Conservation (phyloP, 2,113 vertebrate species). For the Scomber scombrus region DNA sequence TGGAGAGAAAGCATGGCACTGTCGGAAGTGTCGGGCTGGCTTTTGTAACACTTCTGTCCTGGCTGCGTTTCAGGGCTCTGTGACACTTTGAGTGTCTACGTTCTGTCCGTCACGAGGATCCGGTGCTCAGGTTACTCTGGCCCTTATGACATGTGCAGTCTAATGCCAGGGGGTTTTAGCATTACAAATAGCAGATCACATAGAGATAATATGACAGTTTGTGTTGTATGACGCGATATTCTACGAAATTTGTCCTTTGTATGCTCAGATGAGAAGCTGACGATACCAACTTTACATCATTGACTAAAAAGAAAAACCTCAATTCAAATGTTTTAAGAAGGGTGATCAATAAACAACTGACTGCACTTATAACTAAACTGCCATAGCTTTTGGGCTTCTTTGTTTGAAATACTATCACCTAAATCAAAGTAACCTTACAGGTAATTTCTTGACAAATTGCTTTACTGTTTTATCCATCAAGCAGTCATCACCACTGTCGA, state of each 20-base stretch:
- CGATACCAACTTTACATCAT: neutral
- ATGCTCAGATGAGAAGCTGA: constrained; percentile 13
- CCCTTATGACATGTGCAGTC: neutral
- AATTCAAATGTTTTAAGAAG: no score
- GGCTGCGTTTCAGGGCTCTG: constrained; percentile 23
- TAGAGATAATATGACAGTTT: constrained; percentile 19
- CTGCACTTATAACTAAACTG: constrained; percentile 1
- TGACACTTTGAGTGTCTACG: constrained; percentile 25
- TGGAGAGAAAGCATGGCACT: constrained; percentile 47
- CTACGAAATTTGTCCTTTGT: neutral
- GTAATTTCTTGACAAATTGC: neutral
- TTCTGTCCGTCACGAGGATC: constrained; percentile 51
- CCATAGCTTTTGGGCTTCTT: neutral
- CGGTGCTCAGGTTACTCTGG: constrained; percentile 45
- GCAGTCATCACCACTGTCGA: neutral
- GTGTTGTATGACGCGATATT: neutral
- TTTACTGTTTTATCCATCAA: neutral
- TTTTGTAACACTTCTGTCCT: constrained; percentile 21
- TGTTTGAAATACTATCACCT: constrained; percentile 2
- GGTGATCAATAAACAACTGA: neutral
- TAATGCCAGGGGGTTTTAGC: constrained; percentile 30
- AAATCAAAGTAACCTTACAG: neutral
- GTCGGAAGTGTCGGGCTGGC: neutral
- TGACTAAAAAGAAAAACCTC: neutral
- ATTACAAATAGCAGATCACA: constrained; percentile 33